phyloP scores from a whole-genome alignment of 2,888 invertebrate genomes.

The Drosophila infuscata region DNA sequence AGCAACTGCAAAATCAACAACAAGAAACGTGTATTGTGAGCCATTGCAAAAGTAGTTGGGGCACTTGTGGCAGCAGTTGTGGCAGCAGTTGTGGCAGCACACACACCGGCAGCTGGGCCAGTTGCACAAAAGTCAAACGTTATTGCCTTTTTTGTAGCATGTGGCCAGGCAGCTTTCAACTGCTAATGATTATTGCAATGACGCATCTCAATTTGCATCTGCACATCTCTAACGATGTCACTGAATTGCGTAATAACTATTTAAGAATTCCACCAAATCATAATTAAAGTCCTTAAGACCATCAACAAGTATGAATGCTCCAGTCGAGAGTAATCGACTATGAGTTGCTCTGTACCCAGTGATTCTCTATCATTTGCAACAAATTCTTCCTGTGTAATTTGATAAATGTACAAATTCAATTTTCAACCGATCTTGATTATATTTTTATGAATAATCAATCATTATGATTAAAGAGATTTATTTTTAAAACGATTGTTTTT shows the following conservation, averaged over 20 bases:
- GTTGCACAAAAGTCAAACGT: conserved; percentile 66
- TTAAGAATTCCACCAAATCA: neutral
- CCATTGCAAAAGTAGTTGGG: conserved; percentile 56
- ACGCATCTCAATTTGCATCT: conserved; percentile 70
- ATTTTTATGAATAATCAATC: neutral
- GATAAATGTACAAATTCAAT: too few relatives aligned
- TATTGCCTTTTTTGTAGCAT: conserved; percentile 64
- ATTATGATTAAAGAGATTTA: neutral
- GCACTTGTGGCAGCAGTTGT: conserved; percentile 13
- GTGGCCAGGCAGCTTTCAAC: conserved; percentile 20
- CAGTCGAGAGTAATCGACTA: neutral
- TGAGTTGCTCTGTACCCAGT: neutral
- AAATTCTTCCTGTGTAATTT: neutral
- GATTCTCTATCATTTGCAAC: neutral
- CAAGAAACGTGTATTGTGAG: conserved; percentile 57
- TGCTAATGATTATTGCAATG: conserved; percentile 47
- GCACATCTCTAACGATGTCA: conserved; percentile 53
- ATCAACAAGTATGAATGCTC: neutral
- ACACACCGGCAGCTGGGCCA: neutral
- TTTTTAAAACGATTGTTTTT: neutral
- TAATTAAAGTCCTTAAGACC: neutral
- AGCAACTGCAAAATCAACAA: conserved; percentile 19
- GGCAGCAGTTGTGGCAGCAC: neutral
- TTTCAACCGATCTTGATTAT: neutral
- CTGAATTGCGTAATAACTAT: conserved; percentile 38